Evolutionary conservation across 1,140 invertebrate genomes (phyloP).

Genomic region (Rhopalosiphum maidis): DNA sequence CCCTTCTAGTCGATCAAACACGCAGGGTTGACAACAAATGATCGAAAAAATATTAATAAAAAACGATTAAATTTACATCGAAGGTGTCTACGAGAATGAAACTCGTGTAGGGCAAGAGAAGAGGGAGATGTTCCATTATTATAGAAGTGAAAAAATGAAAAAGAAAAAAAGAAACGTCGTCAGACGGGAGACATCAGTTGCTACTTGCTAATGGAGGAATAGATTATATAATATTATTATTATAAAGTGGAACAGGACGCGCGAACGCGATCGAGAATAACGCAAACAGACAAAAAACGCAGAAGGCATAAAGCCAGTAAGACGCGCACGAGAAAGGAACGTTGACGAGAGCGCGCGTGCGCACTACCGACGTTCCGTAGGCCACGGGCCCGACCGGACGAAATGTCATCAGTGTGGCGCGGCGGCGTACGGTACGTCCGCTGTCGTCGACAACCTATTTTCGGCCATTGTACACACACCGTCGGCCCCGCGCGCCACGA

Average conservation of each 20-base stretch:
- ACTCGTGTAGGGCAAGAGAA: too few species aligned
- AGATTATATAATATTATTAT: not conserved
- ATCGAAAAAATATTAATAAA: not conserved
- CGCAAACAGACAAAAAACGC: not conserved
- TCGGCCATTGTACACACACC: constrained; percentile 47
- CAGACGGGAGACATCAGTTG: not conserved
- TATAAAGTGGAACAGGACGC: not conserved
- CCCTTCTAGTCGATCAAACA: not conserved
- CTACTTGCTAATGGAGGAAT: not conserved
- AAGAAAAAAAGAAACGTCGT: not conserved
- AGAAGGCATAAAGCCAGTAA: not conserved
- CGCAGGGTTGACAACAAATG: not conserved
- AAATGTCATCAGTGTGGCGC: constrained; percentile 30
- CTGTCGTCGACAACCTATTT: constrained; percentile 48
- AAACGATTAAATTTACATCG: not conserved
- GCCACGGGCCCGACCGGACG: not conserved
- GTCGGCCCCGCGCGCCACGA: not conserved
- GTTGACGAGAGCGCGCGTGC: not conserved
- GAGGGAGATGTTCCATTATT: not conserved
- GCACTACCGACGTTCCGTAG: constrained; percentile 12
- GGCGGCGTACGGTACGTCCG: constrained; percentile 38
- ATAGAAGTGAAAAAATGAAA: too few species aligned
- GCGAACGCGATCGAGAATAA: not conserved
- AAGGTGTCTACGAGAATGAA: not conserved
- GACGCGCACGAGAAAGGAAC: constrained; percentile 31